A percentile compares a stretch with the other conserved stretches of the same genome.
phyloP scores from a whole-genome alignment of 2,888 invertebrate species.

The Zaprionus lineosus region DNA sequence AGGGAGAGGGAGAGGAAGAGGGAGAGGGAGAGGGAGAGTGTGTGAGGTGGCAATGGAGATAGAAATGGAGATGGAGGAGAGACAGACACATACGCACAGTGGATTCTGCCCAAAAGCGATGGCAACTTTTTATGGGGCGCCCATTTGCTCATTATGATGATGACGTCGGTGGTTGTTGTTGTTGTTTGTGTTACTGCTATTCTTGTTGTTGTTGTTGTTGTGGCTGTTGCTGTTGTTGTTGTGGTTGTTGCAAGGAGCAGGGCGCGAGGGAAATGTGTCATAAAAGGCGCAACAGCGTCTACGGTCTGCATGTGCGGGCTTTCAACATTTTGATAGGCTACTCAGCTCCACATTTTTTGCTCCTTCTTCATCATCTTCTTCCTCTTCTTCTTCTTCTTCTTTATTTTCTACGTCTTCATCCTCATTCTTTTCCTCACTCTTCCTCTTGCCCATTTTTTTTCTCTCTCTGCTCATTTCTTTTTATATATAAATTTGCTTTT shows the following conservation, averaged over 20 bases:
- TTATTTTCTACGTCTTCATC: too few relatives aligned
- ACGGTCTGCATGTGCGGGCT: constrained; percentile 51
- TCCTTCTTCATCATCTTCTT: neutral
- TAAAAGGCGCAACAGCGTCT: constrained; percentile 65
- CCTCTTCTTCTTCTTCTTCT: constrained; percentile 1
- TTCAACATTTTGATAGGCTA: constrained; percentile 53
- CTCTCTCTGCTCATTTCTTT: too few relatives aligned
- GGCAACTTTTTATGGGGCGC: constrained; percentile 68
- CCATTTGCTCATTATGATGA: constrained; percentile 68
- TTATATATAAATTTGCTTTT: neutral
- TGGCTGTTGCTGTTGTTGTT: constrained; percentile 23
- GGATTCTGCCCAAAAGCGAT: constrained; percentile 40
- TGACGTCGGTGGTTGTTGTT: constrained; percentile 34
- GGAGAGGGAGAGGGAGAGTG: too few relatives aligned
- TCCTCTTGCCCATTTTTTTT: constrained; percentile 1
- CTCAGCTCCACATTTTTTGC: constrained; percentile 47
- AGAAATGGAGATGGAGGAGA: too few relatives aligned
- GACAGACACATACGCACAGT: constrained; percentile 46
- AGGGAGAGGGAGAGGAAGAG: too few relatives aligned
- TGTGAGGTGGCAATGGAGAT: too few relatives aligned
- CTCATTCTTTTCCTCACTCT: neutral
- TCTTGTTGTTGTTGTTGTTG: constrained; percentile 23
- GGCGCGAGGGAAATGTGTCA: constrained; percentile 57
- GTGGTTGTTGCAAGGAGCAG: constrained; percentile 6
- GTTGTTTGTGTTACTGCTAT: constrained; percentile 23